These are phyloP conservation scores for Fabriciana adippe DNA, from an alignment of 2,888 invertebrate species.

Conservation along the genomic window DNA sequence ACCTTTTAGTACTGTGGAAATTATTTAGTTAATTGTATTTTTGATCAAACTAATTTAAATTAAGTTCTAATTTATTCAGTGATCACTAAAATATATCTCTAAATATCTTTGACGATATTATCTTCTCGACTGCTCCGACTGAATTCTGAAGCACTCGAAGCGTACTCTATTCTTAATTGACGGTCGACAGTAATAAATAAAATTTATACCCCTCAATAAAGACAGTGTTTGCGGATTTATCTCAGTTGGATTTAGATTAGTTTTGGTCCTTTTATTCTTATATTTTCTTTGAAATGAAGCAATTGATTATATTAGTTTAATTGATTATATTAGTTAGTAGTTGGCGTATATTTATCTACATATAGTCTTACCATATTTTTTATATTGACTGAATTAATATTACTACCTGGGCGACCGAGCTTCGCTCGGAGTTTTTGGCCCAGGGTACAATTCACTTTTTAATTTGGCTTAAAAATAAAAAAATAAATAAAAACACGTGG, in stretches of 20 bases:
- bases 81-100: slow-evolving; percentile 1
- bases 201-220: neutral
- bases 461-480: too few relatives aligned
- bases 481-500: too few relatives aligned
- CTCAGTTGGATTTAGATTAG: neutral
- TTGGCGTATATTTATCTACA: neutral
- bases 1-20: neutral
- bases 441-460: too few relatives aligned
- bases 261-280: neutral
- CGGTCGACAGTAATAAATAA: slow-evolving; percentile 5
- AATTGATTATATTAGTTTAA: too few relatives aligned
- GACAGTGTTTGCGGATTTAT: neutral
- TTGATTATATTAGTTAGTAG: too few relatives aligned
- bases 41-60: slow-evolving; percentile 1
- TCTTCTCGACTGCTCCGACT: slow-evolving; percentile 19
- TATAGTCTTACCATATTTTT: too few relatives aligned
- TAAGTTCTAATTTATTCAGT: slow-evolving; percentile 7
- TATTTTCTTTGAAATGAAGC: neutral
- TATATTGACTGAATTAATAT: too few relatives aligned
- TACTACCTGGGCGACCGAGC: too few relatives aligned
- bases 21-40: neutral
- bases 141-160: slow-evolving; percentile 6
- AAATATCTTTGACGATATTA: slow-evolving; percentile 28
- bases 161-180: slow-evolving; percentile 14
- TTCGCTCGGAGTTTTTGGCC: too few relatives aligned